Evolutionary conservation across 2,113 vertebrate genomes (phyloP).

Genomic region (Ranitomeya imitator): DNA sequence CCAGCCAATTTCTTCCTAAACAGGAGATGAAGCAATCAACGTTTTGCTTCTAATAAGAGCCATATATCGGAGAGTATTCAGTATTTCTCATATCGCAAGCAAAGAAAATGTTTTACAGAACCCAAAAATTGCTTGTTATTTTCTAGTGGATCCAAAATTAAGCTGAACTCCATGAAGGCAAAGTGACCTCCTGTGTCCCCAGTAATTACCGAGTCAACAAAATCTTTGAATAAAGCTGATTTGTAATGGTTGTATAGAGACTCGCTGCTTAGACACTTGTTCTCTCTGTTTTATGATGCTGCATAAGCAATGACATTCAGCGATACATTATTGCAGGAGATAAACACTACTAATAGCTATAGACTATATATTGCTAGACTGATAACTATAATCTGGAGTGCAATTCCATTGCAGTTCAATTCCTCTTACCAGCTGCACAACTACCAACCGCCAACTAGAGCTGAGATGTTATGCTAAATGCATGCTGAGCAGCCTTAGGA

Average conservation of each 20-base stretch:
- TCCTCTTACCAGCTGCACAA: slow-evolving; percentile 58
- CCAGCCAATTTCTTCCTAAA: slow-evolving; percentile 10
- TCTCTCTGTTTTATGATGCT: slow-evolving; percentile 43
- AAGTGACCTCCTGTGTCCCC: slow-evolving; percentile 17
- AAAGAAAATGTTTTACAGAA: not conserved
- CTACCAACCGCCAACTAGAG: slow-evolving; percentile 52
- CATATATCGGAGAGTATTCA: not conserved
- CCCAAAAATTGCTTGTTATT: not conserved
- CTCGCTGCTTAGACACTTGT: slow-evolving; percentile 35
- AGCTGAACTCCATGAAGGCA: not conserved
- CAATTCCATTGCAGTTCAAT: slow-evolving; percentile 56
- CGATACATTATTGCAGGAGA: slow-evolving; percentile 45
- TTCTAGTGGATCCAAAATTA: slow-evolving; percentile 7
- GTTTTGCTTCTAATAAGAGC: slow-evolving; percentile 29
- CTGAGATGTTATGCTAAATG: slow-evolving; percentile 56
- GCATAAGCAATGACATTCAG: slow-evolving; percentile 47
- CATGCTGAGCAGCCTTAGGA: slow-evolving; percentile 57
- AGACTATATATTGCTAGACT: slow-evolving; percentile 55
- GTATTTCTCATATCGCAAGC: slow-evolving; percentile 6
- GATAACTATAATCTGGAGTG: slow-evolving; percentile 59
- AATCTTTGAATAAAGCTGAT: slow-evolving; percentile 40
- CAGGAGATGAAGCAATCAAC: not conserved
- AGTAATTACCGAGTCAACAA: slow-evolving; percentile 36
- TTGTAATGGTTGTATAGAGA: slow-evolving; percentile 22
- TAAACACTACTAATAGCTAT: slow-evolving; percentile 46